Evolutionary conservation across 2,113 vertebrate genomes (phyloP).

Genomic region (Grallaria varia): DNA sequence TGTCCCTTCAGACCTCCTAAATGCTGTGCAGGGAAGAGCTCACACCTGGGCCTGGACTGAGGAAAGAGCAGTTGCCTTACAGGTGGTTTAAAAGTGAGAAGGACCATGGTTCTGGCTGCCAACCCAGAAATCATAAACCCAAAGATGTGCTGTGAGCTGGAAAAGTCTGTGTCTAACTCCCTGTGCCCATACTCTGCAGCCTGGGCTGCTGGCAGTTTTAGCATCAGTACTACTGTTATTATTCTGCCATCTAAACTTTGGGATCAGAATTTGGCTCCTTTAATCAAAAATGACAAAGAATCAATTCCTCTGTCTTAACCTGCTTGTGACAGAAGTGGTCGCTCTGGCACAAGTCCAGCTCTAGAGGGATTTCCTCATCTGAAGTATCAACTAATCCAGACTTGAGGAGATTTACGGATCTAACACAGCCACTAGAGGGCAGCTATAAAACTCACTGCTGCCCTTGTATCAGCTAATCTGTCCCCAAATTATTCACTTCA

Average conservation of each 20-base stretch:
- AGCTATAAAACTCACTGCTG: neutral
- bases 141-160: neutral
- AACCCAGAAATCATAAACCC: neutral
- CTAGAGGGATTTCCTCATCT: neutral
- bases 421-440: neutral
- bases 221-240: neutral
- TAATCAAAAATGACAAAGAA: neutral
- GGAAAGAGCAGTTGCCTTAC: neutral
- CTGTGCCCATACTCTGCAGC: neutral
- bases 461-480: neutral
- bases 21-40: neutral
- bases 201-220: accelerated
- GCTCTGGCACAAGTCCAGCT: neutral
- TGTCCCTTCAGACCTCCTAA: neutral
- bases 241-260: neutral
- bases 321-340: neutral
- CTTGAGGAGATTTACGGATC: neutral
- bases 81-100: neutral
- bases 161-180: neutral
- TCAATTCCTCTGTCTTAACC: neutral
- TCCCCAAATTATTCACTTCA: neutral
- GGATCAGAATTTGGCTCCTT: neutral
- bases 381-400: neutral
- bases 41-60: neutral
- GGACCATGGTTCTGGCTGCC: neutral